phyloP scores from a whole-genome alignment of 2,113 vertebrate genomes.

The Cyprinus carpio region DNA sequence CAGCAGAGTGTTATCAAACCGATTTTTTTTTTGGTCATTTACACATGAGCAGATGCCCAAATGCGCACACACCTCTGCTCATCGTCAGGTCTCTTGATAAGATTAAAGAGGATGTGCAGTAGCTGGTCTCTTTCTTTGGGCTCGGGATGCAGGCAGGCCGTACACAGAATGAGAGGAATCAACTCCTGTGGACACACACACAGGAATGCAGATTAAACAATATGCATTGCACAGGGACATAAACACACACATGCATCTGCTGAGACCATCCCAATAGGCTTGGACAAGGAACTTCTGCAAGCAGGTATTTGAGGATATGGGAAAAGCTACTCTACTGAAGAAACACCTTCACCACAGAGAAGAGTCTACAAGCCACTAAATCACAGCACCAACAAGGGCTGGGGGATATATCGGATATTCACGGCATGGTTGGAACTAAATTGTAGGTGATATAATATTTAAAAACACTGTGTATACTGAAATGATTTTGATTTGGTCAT shows the following conservation, averaged over 20 bases:
- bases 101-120: constrained; percentile 97
- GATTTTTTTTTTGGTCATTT: neutral
- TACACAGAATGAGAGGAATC: constrained; percentile 96
- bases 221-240: neutral
- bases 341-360: constrained; percentile 24
- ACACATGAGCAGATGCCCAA: constrained; percentile 58
- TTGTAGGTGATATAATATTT: neutral
- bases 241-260: constrained; percentile 42
- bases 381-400: constrained; percentile 7
- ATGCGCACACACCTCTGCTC: constrained; percentile 84
- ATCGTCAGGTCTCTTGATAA: constrained; percentile 98
- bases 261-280: constrained; percentile 42
- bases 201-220: constrained; percentile 26
- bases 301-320: constrained; percentile 25
- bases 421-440: neutral
- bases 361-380: constrained; percentile 2
- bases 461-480: neutral
- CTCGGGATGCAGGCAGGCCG: constrained; percentile 95
- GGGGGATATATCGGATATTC: neutral
- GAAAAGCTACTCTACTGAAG: neutral
- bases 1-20: constrained; percentile 10
- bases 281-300: constrained; percentile 13
- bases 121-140: constrained; percentile 98
- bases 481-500: neutral
- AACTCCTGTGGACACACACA: constrained; percentile 80